A percentile compares a stretch with the other conserved stretches of the same genome.
Evolutionary conservation across 2,888 invertebrate species (phyloP).

Genomic region (Brachyptera putata): DNA sequence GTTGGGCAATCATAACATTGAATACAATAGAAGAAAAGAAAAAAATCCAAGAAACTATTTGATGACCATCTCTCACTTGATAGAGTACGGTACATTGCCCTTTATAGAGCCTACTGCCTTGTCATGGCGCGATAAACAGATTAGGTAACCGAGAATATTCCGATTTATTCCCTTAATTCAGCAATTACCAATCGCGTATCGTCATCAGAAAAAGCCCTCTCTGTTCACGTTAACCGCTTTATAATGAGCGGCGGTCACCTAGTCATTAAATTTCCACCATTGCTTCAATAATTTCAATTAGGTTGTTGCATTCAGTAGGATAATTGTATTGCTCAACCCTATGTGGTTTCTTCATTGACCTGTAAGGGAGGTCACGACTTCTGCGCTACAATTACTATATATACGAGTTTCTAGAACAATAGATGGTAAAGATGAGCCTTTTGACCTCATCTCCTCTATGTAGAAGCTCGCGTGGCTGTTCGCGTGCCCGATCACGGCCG

Average conservation of each 20-base stretch:
- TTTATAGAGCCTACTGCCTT: slow-evolving; percentile 8
- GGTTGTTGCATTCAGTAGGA: slow-evolving; percentile 1
- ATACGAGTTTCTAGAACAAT: slow-evolving; percentile 21
- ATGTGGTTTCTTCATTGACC: slow-evolving; percentile 15
- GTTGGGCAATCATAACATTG: slow-evolving; percentile 17
- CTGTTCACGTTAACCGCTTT: not conserved
- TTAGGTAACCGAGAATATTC: too few species aligned
- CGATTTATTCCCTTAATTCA: not conserved
- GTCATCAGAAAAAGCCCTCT: not conserved
- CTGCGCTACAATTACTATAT: slow-evolving; percentile 19
- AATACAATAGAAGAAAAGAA: slow-evolving; percentile 20
- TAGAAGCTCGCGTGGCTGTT: slow-evolving; percentile 31
- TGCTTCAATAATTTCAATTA: slow-evolving; percentile 17
- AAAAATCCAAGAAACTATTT: slow-evolving; percentile 16
- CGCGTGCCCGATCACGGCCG: slow-evolving; percentile 31
- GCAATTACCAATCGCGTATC: not conserved
- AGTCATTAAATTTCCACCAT: not conserved
- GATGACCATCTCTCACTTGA: slow-evolving; percentile 8
- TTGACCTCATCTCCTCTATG: slow-evolving; percentile 21
- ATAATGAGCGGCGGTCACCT: not conserved
- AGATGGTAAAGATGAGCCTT: slow-evolving; percentile 16
- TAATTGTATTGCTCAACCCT: slow-evolving; percentile 5
- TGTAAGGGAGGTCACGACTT: slow-evolving; percentile 16
- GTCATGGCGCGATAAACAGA: too few species aligned
- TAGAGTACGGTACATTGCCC: slow-evolving; percentile 6